Conservation (phyloP, 2,113 vertebrate genomes). For the Theropithecus gelada region DNA sequence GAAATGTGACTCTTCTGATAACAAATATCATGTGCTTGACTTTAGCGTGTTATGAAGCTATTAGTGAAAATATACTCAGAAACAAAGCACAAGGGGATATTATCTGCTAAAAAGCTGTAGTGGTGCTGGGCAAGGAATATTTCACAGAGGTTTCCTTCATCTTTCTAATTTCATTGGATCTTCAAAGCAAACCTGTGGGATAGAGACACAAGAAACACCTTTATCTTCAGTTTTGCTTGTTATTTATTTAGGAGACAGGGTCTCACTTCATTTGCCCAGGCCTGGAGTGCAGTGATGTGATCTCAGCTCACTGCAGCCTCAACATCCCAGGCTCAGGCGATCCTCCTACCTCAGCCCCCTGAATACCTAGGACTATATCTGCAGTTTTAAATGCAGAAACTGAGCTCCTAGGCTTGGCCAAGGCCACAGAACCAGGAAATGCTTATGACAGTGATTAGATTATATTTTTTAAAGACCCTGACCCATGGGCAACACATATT, state of each 20-base stretch:
- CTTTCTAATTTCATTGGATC: background rate
- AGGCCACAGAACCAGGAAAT: background rate
- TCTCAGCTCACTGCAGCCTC: background rate
- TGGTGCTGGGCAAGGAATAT: no score
- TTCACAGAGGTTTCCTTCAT: background rate
- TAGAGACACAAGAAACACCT: background rate
- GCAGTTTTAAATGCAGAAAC: slow-evolving; percentile 35
- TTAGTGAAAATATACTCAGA: background rate
- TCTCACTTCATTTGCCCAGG: background rate
- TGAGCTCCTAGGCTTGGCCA: background rate
- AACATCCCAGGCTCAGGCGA: background rate
- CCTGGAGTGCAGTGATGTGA: background rate
- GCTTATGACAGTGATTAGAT: background rate
- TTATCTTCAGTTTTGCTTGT: slow-evolving; percentile 13
- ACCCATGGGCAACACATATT: background rate
- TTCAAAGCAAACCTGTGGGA: background rate
- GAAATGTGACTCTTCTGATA: background rate
- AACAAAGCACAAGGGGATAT: background rate
- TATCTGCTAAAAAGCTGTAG: background rate
- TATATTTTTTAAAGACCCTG: background rate
- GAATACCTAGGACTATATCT: background rate
- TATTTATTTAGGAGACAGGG: background rate
- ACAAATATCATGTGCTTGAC: background rate
- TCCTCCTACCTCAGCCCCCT: background rate
- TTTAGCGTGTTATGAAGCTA: background rate